phyloP scores from a whole-genome alignment of 1,140 invertebrate species.

The Geopemphigus sp. region DNA sequence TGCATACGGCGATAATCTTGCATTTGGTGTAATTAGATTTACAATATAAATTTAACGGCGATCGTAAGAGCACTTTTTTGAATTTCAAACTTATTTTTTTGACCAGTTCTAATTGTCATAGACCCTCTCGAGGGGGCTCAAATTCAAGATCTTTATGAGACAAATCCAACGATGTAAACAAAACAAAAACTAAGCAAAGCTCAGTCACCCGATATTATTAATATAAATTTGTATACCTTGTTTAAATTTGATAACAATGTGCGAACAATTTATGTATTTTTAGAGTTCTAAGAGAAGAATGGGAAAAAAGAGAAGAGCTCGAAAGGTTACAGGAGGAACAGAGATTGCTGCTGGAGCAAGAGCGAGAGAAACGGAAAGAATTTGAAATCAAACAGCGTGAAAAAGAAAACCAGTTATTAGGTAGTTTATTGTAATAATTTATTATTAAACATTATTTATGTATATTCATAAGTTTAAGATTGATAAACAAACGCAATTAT shows the following conservation, averaged over 20 bases:
- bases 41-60: no score
- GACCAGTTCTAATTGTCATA: no score
- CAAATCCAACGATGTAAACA: no score
- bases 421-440: slow-evolving; percentile 54
- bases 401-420: slow-evolving; percentile 69
- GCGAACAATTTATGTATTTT: slow-evolving; percentile 43
- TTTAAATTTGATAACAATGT: slow-evolving; percentile 6
- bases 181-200: no score
- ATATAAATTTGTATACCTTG: slow-evolving; percentile 44
- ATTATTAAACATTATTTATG: slow-evolving; percentile 11
- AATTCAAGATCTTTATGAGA: no score
- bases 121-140: no score
- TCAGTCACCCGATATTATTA: no score
- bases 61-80: no score
- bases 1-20: no score
- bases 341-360: slow-evolving; percentile 67
- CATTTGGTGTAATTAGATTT: no score
- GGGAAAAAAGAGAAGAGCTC: slow-evolving; percentile 75
- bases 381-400: slow-evolving; percentile 70
- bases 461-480: background rate
- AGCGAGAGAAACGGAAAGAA: slow-evolving; percentile 69
- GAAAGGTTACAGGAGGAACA: slow-evolving; percentile 75
- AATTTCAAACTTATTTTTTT: no score
- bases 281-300: slow-evolving; percentile 76
- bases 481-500: slow-evolving; percentile 2